Evolutionary conservation across 1,140 invertebrate species (phyloP), one percentile per base, ranked within the genome.

Genomic region (Zaprionus davidi): DNA sequence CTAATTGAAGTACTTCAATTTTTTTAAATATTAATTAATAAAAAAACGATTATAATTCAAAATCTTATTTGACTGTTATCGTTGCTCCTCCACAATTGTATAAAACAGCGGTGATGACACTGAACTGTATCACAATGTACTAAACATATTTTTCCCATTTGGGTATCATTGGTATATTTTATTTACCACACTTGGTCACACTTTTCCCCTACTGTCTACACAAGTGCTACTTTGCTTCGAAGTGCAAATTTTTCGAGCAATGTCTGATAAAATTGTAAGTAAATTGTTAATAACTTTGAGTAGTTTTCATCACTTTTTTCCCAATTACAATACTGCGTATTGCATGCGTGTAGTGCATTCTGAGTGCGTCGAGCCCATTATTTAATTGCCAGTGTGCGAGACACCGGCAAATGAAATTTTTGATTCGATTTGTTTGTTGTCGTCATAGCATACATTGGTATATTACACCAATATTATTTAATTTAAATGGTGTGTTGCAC

Each of bases 251-350:
- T 69, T 74, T 65, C 55, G 58, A 65, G 73, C 77, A 77, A 84
- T 78, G 82, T 59, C 82, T 62, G 83, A 86, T 72, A 88, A 87
- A 86, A 86, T 86, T 86, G 83, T 86, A 86, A 86, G 83, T 83
- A 83, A 75, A 78, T 79, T 71, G 38, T 73, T 74, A 36, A 74
- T 66, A 77, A 71, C 55, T 46, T 36, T 41, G 4, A 46, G 38
- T n/a, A 36, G 44, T n/a, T 55, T 15, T 1, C 0, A 12, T 64
- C 7, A 58, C 9, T 36, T 7, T 1, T 13, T 4, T 17, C 12
- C 0, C 12, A 36, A 2, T 20, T 20, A 26, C 6, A 4, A 12
- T 34, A 5, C 15, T 11, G 20, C 17, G 2, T 2, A 34, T 20
- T 26, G 11, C 12, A 15, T 11, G 34, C 28, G 15, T 49, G 0